A percentile compares a stretch with the other conserved stretches of the same genome.
These are phyloP conservation scores for Rhingia rostrata DNA, from an alignment of 2,888 invertebrate genomes.

Conservation along the genomic window DNA sequence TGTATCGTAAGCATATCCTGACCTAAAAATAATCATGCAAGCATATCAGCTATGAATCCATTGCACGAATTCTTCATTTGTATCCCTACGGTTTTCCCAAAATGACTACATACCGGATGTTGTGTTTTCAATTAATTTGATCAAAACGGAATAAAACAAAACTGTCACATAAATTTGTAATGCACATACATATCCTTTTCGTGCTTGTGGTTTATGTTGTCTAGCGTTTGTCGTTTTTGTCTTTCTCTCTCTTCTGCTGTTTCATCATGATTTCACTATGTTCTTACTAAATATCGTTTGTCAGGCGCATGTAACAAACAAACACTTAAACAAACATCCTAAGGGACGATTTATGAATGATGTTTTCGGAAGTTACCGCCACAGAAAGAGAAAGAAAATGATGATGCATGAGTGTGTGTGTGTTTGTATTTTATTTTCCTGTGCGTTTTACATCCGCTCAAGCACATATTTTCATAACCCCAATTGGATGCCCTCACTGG, in stretches of 20 bases:
- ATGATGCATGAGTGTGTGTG: neutral
- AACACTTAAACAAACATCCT: constrained; percentile 60
- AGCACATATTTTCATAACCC: constrained; percentile 54
- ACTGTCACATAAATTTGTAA: constrained; percentile 62
- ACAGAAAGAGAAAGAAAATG: constrained; percentile 12
- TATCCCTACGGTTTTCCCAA: neutral
- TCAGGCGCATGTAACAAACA: constrained; percentile 61
- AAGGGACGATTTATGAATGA: constrained; percentile 63
- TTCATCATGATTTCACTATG: constrained; percentile 51
- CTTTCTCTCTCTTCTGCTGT: constrained; percentile 10
- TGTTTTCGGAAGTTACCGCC: constrained; percentile 59
- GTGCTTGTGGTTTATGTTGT: constrained; percentile 24
- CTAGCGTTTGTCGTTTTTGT: constrained; percentile 1
- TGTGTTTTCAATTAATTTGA: constrained; percentile 47
- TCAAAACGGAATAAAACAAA: constrained; percentile 32
- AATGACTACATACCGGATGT: constrained; percentile 28
- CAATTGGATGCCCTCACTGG: constrained; percentile 12
- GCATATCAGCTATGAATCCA: too few relatives aligned
- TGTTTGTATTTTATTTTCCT: constrained; percentile 18
- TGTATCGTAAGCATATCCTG: too few relatives aligned
- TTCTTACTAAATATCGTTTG: constrained; percentile 64
- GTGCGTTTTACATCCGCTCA: constrained; percentile 29
- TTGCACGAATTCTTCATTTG: neutral
- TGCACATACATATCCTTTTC: constrained; percentile 31
- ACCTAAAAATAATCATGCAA: too few relatives aligned